Conservation (phyloP, 2,888 invertebrate species). For the Cryptocephalus moraei region DNA sequence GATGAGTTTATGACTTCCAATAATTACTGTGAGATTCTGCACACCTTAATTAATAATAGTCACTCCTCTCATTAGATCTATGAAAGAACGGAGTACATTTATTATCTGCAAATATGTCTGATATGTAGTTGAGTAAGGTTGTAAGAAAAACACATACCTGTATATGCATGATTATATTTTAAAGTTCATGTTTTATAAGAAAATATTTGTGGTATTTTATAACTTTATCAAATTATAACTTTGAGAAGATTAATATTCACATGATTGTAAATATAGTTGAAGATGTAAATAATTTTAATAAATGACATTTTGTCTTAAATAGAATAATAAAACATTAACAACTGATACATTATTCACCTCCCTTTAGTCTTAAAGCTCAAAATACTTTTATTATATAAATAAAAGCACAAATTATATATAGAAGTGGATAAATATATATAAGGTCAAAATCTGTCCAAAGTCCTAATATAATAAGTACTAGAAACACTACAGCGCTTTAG, state of each 20-base stretch:
- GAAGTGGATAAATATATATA: too few relatives aligned
- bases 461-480: too few relatives aligned
- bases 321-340: slow-evolving; percentile 31
- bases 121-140: too few relatives aligned
- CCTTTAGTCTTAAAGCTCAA: slow-evolving; percentile 37
- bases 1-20: too few relatives aligned
- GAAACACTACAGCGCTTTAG: slow-evolving; percentile 6
- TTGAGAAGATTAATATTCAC: slow-evolving; percentile 36
- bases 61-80: too few relatives aligned
- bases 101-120: too few relatives aligned
- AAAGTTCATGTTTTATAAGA: slow-evolving; percentile 38
- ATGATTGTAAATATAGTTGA: slow-evolving; percentile 26
- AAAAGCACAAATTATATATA: slow-evolving; percentile 26
- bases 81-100: too few relatives aligned
- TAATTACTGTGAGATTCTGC: too few relatives aligned
- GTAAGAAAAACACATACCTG: slow-evolving; percentile 5
- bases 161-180: slow-evolving; percentile 39
- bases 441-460: too few relatives aligned
- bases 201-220: slow-evolving; percentile 38
- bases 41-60: too few relatives aligned
- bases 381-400: slow-evolving; percentile 35
- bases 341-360: slow-evolving; percentile 35
- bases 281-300: slow-evolving; percentile 28
- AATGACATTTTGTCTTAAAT: slow-evolving; percentile 30
- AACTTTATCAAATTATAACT: slow-evolving; percentile 37